Evolutionary conservation across 2,113 vertebrate species (phyloP).

Genomic region (Copsychus sechellarum): DNA sequence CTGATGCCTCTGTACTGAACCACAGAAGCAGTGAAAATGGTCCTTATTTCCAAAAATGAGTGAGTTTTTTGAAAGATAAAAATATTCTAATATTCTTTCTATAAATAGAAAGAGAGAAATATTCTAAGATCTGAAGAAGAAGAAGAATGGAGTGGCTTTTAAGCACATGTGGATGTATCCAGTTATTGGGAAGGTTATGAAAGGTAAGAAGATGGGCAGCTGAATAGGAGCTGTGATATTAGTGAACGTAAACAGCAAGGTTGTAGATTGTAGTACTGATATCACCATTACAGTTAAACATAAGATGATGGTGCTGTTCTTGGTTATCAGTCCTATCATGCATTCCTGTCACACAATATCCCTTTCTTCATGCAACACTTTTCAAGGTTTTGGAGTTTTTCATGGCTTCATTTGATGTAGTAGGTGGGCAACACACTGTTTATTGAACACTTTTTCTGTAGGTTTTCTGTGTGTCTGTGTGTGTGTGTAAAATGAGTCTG

Average conservation of each 20-base stretch:
- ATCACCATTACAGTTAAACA: neutral
- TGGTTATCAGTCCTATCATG: neutral
- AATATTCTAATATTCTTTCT: too few species aligned
- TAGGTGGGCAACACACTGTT: neutral
- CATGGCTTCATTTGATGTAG: neutral
- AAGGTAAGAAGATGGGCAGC: neutral
- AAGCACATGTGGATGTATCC: neutral
- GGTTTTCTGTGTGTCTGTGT: neutral
- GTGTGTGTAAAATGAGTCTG: neutral
- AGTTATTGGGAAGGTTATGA: neutral
- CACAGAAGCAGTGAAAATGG: neutral
- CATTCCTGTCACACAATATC: neutral
- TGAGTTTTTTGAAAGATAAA: neutral
- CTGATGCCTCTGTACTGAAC: neutral
- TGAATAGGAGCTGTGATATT: neutral
- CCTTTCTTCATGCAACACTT: neutral
- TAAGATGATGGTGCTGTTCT: neutral
- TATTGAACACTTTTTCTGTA: neutral
- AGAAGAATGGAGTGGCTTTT: neutral
- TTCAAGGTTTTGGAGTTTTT: neutral
- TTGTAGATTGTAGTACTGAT: neutral
- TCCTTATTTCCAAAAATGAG: neutral
- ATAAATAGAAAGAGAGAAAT: neutral
- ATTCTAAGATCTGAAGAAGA: neutral
- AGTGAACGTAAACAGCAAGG: neutral